Percentiles rank a stretch among this genome's conserved stretches.
Conservation (phyloP, 2,888 invertebrate genomes). For the Acronicta leporina region DNA sequence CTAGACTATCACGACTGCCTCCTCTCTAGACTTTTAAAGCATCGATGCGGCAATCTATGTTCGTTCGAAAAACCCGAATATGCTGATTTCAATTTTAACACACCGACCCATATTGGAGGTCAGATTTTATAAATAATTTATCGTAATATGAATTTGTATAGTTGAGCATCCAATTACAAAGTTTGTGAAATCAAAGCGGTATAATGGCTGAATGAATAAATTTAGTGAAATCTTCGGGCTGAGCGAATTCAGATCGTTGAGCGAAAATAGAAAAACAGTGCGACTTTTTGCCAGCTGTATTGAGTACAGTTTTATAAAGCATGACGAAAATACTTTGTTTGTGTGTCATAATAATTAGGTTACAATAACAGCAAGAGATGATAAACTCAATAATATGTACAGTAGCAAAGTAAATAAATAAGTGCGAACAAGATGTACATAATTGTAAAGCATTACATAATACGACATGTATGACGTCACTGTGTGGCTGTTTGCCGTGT, state of each 20-base stretch:
- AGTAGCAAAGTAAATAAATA: not conserved
- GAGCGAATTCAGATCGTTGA: conserved; percentile 14
- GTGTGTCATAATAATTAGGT: conserved; percentile 42
- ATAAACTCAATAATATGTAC: conserved; percentile 21
- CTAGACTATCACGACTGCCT: conserved; percentile 72
- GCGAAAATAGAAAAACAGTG: conserved; percentile 26
- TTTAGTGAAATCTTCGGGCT: not conserved
- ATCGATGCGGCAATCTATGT: conserved; percentile 23
- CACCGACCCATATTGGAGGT: conserved; percentile 24
- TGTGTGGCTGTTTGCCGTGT: conserved; percentile 38
- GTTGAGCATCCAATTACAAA: conserved; percentile 34
- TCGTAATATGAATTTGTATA: conserved; percentile 24
- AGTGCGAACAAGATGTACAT: not conserved
- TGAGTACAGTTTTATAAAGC: conserved; percentile 40
- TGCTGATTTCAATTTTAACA: conserved; percentile 39
- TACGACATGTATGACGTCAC: conserved; percentile 42
- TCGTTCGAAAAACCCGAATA: conserved; percentile 29
- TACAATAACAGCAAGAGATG: conserved; percentile 32
- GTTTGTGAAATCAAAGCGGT: conserved; percentile 24
- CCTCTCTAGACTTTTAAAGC: conserved; percentile 43
- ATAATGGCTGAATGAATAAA: conserved; percentile 10
- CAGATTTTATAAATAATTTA: conserved; percentile 32
- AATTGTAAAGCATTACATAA: not conserved
- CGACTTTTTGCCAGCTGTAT: conserved; percentile 38
- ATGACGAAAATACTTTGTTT: conserved; percentile 33